These are phyloP conservation scores for Tamias sibiricus DNA, from an alignment of 2,113 vertebrate genomes.

Conservation along the genomic window DNA sequence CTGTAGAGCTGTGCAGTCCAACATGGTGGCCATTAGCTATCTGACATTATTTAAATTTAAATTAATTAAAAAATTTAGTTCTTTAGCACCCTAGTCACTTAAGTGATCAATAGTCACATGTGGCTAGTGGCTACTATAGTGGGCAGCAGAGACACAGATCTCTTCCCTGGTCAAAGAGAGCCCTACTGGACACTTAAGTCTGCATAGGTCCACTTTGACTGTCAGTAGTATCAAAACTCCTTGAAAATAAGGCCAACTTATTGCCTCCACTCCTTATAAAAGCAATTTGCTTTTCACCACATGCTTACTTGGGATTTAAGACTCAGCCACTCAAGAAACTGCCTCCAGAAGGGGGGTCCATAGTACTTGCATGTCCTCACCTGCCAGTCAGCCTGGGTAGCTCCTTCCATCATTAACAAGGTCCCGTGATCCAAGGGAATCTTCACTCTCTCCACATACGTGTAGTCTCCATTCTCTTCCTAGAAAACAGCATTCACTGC, in stretches of 20 bases:
- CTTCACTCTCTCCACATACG: constrained; percentile 89
- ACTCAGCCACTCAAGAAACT: background rate
- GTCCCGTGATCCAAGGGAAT: constrained; percentile 94
- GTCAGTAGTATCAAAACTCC: background rate
- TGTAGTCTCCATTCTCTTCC: constrained; percentile 94
- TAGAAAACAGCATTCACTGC: constrained; percentile 78
- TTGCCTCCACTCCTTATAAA: background rate
- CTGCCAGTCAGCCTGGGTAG: constrained; percentile 97
- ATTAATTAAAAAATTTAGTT: background rate
- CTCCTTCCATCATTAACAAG: constrained; percentile 96
- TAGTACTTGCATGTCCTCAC: constrained; percentile 71
- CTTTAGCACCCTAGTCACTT: background rate
- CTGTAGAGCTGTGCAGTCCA: background rate
- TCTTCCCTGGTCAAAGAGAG: background rate
- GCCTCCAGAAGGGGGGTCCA: background rate
- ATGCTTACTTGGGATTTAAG: background rate
- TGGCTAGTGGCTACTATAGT: background rate
- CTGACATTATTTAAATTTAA: background rate
- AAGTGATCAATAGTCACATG: background rate
- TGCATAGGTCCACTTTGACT: background rate
- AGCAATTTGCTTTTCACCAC: background rate
- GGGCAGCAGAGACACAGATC: background rate
- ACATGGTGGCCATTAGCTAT: background rate
- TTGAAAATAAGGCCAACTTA: background rate
- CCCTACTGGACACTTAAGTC: accelerated